Evolutionary conservation across 1,140 invertebrate genomes (phyloP).

Genomic region (Zaprionus ornatus): DNA sequence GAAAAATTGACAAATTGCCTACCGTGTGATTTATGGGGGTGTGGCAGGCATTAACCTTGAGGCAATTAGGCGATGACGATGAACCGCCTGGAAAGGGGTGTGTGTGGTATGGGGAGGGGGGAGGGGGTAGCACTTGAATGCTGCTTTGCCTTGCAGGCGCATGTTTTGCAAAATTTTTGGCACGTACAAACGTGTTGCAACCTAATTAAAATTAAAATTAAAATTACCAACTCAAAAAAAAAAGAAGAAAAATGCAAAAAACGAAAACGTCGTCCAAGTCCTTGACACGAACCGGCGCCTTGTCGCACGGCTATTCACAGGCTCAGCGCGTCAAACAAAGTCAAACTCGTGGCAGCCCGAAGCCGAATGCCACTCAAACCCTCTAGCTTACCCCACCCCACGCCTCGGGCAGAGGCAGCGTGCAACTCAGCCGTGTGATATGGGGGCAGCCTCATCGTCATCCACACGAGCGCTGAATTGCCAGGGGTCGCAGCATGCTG

Average conservation of each 20-base stretch:
- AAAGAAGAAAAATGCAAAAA: neutral
- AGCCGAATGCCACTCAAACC: constrained; percentile 73
- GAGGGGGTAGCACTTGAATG: neutral
- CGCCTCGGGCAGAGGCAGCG: neutral
- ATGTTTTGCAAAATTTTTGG: constrained; percentile 61
- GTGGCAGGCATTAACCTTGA: constrained; percentile 32
- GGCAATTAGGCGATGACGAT: constrained; percentile 66
- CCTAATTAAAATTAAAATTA: constrained; percentile 73
- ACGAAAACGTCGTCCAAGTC: constrained; percentile 60
- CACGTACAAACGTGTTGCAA: constrained; percentile 78
- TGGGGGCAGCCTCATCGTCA: constrained; percentile 42
- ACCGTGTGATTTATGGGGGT: constrained; percentile 69
- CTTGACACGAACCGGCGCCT: constrained; percentile 66
- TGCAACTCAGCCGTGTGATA: constrained; percentile 23
- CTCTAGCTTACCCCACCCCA: neutral
- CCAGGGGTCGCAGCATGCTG: neutral
- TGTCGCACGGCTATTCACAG: constrained; percentile 16
- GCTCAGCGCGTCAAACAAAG: constrained; percentile 67
- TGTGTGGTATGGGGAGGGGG: no score
- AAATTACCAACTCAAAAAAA: neutral
- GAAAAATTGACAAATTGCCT: constrained; percentile 76
- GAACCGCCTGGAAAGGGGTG: neutral
- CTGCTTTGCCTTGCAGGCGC: constrained; percentile 41
- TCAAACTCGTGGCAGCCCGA: constrained; percentile 71
- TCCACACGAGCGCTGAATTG: constrained; percentile 1